Conservation (phyloP, 2,888 invertebrate genomes). For the Nesidiocoris tenuis region DNA sequence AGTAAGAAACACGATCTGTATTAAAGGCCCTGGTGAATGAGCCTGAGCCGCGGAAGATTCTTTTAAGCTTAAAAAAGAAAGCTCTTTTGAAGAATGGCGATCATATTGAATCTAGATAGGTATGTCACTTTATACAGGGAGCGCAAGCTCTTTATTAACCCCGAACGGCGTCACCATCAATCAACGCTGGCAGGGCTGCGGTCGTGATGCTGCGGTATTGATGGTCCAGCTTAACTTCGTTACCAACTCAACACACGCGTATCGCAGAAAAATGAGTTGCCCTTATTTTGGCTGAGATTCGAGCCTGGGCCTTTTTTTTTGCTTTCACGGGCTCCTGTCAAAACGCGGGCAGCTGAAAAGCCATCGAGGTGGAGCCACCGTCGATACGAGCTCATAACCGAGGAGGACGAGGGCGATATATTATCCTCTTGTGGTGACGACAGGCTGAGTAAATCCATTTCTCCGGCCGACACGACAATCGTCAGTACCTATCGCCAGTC, state of each 20-base stretch:
- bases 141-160: conserved; percentile 42
- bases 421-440: conserved; percentile 43
- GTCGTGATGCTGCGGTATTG: conserved; percentile 14
- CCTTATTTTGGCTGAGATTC: conserved; percentile 14
- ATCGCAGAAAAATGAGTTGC: conserved; percentile 41
- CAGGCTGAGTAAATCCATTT: conserved; percentile 24
- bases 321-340: neutral
- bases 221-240: conserved; percentile 33
- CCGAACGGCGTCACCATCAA: conserved; percentile 43
- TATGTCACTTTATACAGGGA: conserved; percentile 18
- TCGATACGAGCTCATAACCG: neutral
- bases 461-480: neutral
- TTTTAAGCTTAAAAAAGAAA: neutral
- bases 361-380: neutral
- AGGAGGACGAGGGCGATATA: conserved; percentile 25
- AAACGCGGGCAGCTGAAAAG: neutral
- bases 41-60: no score
- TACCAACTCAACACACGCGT: conserved; percentile 23
- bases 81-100: neutral
- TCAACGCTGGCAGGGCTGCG: conserved; percentile 11
- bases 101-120: conserved; percentile 44
- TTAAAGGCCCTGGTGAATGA: no score
- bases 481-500: no score
- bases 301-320: neutral
- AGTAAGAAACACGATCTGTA: no score